A percentile compares a stretch with the other conserved stretches of the same genome.
Evolutionary conservation across 2,797 vertebrate species (phyloP).

Genomic region (Coreius guichenoti): DNA sequence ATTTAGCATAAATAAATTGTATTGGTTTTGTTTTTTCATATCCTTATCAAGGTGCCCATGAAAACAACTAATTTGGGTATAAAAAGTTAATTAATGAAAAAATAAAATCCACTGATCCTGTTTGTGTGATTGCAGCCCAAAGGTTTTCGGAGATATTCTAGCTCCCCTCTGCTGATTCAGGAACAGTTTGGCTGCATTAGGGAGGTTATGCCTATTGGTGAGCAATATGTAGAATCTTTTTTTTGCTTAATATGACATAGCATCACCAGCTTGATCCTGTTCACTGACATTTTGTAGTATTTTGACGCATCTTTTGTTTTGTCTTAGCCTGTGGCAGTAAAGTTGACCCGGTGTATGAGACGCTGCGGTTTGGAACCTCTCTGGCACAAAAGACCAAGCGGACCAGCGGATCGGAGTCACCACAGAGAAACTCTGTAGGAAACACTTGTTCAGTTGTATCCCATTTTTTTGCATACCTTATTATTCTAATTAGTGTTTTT

Average conservation of each 20-base stretch:
- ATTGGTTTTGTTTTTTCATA: neutral
- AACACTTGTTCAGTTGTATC: neutral
- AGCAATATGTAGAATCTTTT: slow-evolving; percentile 63
- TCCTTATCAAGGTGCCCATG: no score
- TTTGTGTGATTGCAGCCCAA: slow-evolving; percentile 86
- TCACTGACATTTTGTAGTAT: slow-evolving; percentile 1
- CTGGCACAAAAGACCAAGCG: slow-evolving; percentile 95
- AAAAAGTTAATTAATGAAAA: neutral
- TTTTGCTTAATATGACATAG: neutral
- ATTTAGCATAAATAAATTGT: neutral
- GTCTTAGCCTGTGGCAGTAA: slow-evolving; percentile 93
- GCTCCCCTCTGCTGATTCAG: slow-evolving; percentile 96
- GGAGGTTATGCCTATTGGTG: slow-evolving; percentile 99
- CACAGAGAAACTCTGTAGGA: slow-evolving; percentile 91
- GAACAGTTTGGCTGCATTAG: slow-evolving; percentile 99
- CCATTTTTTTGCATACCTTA: neutral
- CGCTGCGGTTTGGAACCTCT: slow-evolving; percentile 95
- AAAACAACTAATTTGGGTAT: slow-evolving; percentile 1
- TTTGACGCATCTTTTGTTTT: slow-evolving; percentile 51
- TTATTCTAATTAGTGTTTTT: neutral
- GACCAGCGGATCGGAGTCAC: slow-evolving; percentile 90
- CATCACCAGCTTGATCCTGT: slow-evolving; percentile 3
- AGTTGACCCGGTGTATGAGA: slow-evolving; percentile 97
- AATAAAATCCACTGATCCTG: slow-evolving; percentile 35
- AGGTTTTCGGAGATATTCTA: slow-evolving; percentile 97